These are phyloP conservation scores for Pecten maximus DNA, from an alignment of 2,888 invertebrate species.

Conservation along the genomic window DNA sequence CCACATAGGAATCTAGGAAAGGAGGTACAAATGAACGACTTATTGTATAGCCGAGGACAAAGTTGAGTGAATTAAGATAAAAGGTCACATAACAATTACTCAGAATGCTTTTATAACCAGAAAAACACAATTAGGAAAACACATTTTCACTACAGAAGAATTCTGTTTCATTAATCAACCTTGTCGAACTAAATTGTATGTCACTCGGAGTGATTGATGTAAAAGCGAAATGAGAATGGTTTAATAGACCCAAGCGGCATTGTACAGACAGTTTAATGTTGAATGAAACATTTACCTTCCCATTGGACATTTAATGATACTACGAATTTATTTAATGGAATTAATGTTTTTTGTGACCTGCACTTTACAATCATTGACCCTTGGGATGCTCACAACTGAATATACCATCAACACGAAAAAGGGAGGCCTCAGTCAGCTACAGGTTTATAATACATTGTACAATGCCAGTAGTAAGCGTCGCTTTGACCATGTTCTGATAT, in stretches of 20 bases:
- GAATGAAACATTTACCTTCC: not conserved
- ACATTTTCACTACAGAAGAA: not conserved
- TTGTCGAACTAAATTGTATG: not conserved
- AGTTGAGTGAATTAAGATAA: too few species aligned
- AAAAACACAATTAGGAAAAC: not conserved
- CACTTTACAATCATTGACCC: not conserved
- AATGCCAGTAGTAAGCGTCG: not conserved
- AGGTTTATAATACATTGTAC: too few species aligned
- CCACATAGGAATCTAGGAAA: too few species aligned
- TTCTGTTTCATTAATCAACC: not conserved
- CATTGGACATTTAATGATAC: not conserved
- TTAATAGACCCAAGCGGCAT: not conserved
- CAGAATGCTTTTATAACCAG: not conserved
- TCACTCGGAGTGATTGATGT: not conserved
- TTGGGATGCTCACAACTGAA: not conserved
- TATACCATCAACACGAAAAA: too few species aligned
- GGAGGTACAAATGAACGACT: too few species aligned
- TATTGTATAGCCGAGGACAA: too few species aligned
- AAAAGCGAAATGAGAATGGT: not conserved
- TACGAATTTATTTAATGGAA: not conserved
- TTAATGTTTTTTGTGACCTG: not conserved
- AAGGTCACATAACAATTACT: not conserved
- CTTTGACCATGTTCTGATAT: not conserved
- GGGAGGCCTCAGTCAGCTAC: too few species aligned
- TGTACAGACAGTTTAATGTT: not conserved